Evolutionary conservation across 2,113 vertebrate species (phyloP), one percentile per base, ranked within the genome.

Genomic region (Chunga burmeisteri): DNA sequence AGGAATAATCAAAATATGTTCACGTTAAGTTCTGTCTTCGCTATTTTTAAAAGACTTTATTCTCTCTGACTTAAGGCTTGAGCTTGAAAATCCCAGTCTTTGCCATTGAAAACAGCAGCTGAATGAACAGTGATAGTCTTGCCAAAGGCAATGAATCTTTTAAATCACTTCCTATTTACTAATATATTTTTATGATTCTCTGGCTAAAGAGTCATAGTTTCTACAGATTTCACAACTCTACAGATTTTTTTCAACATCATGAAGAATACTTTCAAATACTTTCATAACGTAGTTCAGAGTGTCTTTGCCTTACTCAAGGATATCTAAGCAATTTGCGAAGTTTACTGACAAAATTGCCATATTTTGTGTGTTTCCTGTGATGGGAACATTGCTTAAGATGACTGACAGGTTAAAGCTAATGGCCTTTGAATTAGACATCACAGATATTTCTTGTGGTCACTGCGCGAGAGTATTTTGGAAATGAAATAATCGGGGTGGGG

Each of bases 401-500:
- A 49, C 27, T 27, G 47, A 85, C 21, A 79, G 26, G 38, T 68
- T 46, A 74, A 74, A 88, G 36, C 27, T 61, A 52, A 49, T 72
- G 46, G 44, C 23, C 58, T 72, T 75, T 62, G 44, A 86, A 36
- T 38, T 6, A 20, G 13, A 30, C 2, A 4, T 52, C 56, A 85
- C 20, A 85, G 23, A 66, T 58, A 16, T 42, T 80, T 46, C 29
- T 70, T 68, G 40, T 52, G 55, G 36, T 78, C 11, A n/a, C 29
- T 32, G 55, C n/a, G 59, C 40, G 71, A 46, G 32, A 34, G 49
- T 34, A 72, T 58, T 79, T 62, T 42, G 62, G 72, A 77, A 67
- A 49, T 36, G 0, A 81, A 87, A 38, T 81, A 46, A 72, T 0
- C 1, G 8, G 13, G 13, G 67, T 9, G 14, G 32, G 20, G 42